These are phyloP conservation scores for Scomberomorus guttatus DNA, from an alignment of 2,797 vertebrate genomes.

Conservation along the genomic window DNA sequence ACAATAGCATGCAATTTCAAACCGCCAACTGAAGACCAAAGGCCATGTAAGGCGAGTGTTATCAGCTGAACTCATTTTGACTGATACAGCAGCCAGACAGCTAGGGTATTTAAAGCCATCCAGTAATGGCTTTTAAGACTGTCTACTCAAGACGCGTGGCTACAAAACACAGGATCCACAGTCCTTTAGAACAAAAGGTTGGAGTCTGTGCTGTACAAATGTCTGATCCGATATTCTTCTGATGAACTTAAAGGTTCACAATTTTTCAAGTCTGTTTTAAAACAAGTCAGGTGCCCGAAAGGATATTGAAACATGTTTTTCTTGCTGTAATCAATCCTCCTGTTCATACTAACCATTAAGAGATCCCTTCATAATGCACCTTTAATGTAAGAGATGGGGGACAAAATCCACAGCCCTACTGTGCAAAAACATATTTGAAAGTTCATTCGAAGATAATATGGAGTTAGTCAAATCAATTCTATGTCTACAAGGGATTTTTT, in stretches of 20 bases:
- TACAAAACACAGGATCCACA: not conserved
- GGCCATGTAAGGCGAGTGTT: constrained; percentile 4
- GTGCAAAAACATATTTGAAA: no score
- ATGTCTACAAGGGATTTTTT: no score
- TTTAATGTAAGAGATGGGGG: no score
- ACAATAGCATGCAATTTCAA: constrained; percentile 14
- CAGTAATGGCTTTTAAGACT: not conserved
- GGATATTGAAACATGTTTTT: no score
- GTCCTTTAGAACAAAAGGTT: not conserved
- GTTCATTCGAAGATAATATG: no score
- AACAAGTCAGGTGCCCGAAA: no score
- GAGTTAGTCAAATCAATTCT: no score
- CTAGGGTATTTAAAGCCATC: not conserved
- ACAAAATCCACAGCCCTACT: no score
- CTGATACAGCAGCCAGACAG: constrained; percentile 20
- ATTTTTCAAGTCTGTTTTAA: no score
- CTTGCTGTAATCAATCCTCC: no score
- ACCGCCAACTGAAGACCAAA: constrained; percentile 22
- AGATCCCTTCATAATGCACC: no score
- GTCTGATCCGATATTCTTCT: not conserved
- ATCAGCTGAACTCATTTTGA: constrained; percentile 35
- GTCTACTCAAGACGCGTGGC: not conserved
- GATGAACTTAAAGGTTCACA: not conserved
- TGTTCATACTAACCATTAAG: no score
- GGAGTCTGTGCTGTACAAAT: not conserved